A percentile compares a stretch with the other conserved stretches of the same genome.
phyloP scores from a whole-genome alignment of 2,797 vertebrate species.

The Alauda arvensis region DNA sequence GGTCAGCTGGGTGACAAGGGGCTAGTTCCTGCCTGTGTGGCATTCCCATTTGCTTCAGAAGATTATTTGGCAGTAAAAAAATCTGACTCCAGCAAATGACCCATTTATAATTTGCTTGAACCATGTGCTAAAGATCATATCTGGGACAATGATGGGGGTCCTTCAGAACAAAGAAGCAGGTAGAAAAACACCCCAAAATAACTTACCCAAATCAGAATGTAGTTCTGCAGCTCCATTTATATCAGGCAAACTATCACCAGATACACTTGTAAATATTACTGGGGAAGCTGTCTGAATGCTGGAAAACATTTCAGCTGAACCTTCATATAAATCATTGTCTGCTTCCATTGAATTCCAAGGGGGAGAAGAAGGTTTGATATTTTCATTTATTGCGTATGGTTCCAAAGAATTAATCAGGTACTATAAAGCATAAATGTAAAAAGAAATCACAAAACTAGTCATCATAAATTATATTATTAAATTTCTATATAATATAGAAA shows the following conservation, averaged over 20 bases:
- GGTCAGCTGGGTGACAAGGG: conserved; percentile 76
- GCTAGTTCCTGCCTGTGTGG: conserved; percentile 75
- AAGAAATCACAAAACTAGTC: neutral
- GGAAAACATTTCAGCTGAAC: conserved; percentile 76
- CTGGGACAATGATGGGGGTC: conserved; percentile 22
- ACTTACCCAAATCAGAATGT: conserved; percentile 57
- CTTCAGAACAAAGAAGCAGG: conserved; percentile 9
- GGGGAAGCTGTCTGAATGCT: conserved; percentile 73
- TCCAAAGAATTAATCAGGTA: conserved; percentile 60
- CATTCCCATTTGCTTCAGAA: conserved; percentile 72
- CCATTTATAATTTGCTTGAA: conserved; percentile 70
- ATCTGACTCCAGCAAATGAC: conserved; percentile 56
- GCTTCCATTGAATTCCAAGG: conserved; percentile 48
- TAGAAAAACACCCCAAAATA: conserved; percentile 22
- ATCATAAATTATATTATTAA: neutral
- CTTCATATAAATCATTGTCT: conserved; percentile 73
- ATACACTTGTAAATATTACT: conserved; percentile 64
- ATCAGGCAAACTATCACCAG: conserved; percentile 40
- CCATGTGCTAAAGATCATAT: conserved; percentile 55
- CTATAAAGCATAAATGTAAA: conserved; percentile 69
- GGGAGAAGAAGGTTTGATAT: conserved; percentile 4
- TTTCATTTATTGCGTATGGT: conserved; percentile 54
- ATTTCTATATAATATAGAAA: neutral
- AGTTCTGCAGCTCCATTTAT: conserved; percentile 37
- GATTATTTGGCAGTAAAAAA: conserved; percentile 61